Conservation (phyloP, 2,888 invertebrate species). For the Pandemis heparana region DNA sequence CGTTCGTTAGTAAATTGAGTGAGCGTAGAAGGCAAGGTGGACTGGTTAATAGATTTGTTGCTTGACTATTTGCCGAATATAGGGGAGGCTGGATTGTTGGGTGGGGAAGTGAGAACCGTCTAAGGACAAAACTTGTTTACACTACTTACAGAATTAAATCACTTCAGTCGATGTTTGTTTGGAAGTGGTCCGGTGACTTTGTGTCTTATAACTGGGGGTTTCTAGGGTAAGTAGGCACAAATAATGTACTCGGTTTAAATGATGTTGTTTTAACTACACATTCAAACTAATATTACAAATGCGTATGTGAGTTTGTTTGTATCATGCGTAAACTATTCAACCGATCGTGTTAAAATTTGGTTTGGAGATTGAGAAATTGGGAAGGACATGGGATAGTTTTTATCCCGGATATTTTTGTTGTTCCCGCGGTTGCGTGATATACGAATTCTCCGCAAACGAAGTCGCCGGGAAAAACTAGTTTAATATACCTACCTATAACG, state of each 20-base stretch:
- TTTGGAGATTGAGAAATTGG: too few species aligned
- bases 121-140: conserved; percentile 79
- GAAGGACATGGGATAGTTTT: too few species aligned
- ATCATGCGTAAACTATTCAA: too few species aligned
- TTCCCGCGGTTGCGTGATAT: too few species aligned
- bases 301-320: too few species aligned
- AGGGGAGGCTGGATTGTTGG: conserved; percentile 55
- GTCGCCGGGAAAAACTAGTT: too few species aligned
- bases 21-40: conserved; percentile 53
- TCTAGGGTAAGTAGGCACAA: conserved; percentile 1
- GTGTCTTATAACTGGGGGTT: conserved; percentile 47
- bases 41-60: conserved; percentile 60
- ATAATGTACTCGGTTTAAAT: not conserved
- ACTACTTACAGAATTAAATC: conserved; percentile 82
- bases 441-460: too few species aligned
- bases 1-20: conserved; percentile 48
- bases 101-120: conserved; percentile 59
- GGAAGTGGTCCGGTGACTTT: conserved; percentile 59
- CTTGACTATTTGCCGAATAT: conserved; percentile 60
- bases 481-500: too few species aligned
- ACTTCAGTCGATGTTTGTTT: conserved; percentile 67
- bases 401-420: too few species aligned
- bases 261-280: too few species aligned
- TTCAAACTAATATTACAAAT: too few species aligned
- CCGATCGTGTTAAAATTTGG: too few species aligned